Base-by-base conservation (phyloP, 2,797 vertebrate species). In the Gymnothorax javanicus region DNA sequence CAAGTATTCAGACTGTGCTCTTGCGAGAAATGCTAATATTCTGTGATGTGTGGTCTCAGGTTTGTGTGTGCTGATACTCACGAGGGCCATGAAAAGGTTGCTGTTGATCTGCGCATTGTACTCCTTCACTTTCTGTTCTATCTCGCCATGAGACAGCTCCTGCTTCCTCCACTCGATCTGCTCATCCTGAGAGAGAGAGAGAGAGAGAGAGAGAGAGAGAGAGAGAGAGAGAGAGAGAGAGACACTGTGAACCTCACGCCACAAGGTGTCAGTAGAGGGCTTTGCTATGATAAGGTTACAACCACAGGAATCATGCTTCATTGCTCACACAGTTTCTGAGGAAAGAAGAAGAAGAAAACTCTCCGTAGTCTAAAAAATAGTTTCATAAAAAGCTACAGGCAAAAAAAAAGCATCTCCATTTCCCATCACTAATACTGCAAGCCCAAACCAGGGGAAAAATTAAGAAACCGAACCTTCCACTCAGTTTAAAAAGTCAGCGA, bases 21-120 rank as follows among this genome's bases (percentile, higher is more conserved):
- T n/a, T 67, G 23, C 8, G 2, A 67, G 64, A 67, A 67, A 67
- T 67, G 25, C 4, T n/a, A 25, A 67, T 7, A 20, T 4, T 67
- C 25, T 25, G 64, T 67, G 62, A 67, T n/a, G 64, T 6, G 6
- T 67, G 23, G 64, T 67, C 23, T 67, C 23, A n/a, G 58, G 58
- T 2, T 60, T 60, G 2, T 0, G 23, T 50, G 69, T 82, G 71
- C 69, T 27, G 59, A 77, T 7, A 52, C 96, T 90, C 92, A 99
- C 98, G 94, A 97, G 90, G 92, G 97, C 96, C 98, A 99, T 99
- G 94, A 97, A 97, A 92, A 98, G 97, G 90, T 97, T 99, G 93
- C 96, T 98, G 94, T 97, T 98, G 92, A 98, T 98, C 93, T 98
- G 97, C 89, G 97, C 94, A 87, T 99, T 99, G 90, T 99, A 99